phyloP scores from a whole-genome alignment of 2,113 vertebrate genomes.

The Embiotoca jacksoni region DNA sequence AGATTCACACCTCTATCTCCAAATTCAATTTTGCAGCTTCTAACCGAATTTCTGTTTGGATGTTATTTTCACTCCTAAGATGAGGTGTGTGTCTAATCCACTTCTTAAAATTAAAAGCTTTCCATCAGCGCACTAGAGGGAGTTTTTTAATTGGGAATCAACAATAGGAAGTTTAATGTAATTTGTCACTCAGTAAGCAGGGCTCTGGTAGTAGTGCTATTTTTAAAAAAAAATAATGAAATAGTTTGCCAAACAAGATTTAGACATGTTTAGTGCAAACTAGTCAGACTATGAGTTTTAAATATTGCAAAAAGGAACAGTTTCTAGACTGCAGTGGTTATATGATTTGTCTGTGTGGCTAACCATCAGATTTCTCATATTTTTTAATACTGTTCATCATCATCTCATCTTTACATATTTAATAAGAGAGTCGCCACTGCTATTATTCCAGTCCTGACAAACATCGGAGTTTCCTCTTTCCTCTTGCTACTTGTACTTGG shows the following conservation, averaged over 20 bases:
- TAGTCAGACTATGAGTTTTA: too few species aligned
- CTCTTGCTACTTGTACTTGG: not conserved
- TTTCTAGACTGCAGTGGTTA: too few species aligned
- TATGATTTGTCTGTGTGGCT: not conserved
- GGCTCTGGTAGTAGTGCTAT: too few species aligned
- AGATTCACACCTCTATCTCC: too few species aligned
- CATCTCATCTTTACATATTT: not conserved
- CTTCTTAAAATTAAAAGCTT: not conserved
- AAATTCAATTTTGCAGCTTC: not conserved
- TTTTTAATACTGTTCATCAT: not conserved
- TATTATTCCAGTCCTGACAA: not conserved
- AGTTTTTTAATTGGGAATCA: too few species aligned
- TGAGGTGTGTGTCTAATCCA: not conserved
- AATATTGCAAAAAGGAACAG: too few species aligned
- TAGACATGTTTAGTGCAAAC: too few species aligned
- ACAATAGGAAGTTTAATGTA: not conserved
- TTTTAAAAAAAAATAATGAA: too few species aligned
- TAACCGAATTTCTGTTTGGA: not conserved
- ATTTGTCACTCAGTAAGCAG: too few species aligned
- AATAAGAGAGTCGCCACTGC: constrained; percentile 3
- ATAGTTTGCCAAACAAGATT: too few species aligned
- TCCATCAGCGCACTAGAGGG: not conserved
- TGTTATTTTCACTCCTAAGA: not conserved
- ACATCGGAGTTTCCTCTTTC: constrained; percentile 13
- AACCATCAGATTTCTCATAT: not conserved